Percentiles rank a stretch among this genome's conserved stretches.
Evolutionary conservation across 2,888 invertebrate genomes (phyloP).

Genomic region (Cephus pulcher): DNA sequence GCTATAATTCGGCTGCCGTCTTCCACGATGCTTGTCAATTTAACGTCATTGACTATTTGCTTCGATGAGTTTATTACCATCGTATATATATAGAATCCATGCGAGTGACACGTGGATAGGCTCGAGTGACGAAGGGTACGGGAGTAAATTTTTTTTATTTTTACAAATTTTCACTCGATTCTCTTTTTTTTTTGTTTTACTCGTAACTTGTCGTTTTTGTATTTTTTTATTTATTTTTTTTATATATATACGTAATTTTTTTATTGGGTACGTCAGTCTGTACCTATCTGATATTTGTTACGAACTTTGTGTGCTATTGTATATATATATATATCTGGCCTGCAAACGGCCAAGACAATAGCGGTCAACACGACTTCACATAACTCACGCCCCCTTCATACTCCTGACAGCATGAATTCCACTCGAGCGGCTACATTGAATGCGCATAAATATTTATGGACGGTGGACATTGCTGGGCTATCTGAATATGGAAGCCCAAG

Average conservation of each 20-base stretch:
- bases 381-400: slow-evolving; percentile 21
- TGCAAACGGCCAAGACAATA: slow-evolving; percentile 21
- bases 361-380: slow-evolving; percentile 22
- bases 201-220: background rate
- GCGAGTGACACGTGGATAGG: background rate
- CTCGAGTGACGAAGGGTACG: background rate
- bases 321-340: slow-evolving; percentile 9
- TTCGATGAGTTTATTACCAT: slow-evolving; percentile 17
- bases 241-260: background rate
- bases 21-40: background rate
- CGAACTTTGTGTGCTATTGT: background rate
- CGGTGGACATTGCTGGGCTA: slow-evolving; percentile 20
- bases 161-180: too few relatives aligned
- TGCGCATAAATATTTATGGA: slow-evolving; percentile 25
- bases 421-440: slow-evolving; percentile 19
- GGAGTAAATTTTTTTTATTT: background rate
- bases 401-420: slow-evolving; percentile 22
- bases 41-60: slow-evolving; percentile 18
- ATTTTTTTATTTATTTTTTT: background rate
- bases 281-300: background rate
- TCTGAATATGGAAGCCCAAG: slow-evolving; percentile 23
- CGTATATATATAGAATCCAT: background rate
- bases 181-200: background rate
- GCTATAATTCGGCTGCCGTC: slow-evolving; percentile 20
- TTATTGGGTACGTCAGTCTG: background rate